A percentile compares a stretch with the other conserved stretches of the same genome.
phyloP scores from a whole-genome alignment of 2,113 vertebrate species.

The Andinoacara biseriatus region DNA sequence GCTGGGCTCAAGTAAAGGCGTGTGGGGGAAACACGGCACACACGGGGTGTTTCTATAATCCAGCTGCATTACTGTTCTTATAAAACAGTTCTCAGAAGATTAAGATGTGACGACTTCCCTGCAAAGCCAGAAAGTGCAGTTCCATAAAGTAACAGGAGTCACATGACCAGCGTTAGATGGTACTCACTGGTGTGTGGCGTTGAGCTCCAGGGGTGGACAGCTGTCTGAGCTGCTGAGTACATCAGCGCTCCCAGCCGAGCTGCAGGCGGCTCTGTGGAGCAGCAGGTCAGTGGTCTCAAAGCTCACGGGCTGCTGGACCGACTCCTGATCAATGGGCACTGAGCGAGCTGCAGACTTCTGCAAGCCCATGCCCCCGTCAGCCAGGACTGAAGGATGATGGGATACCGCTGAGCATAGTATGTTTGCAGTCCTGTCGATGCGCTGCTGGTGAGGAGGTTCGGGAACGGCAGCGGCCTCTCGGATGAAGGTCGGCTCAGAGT shows the following conservation, averaged over 20 bases:
- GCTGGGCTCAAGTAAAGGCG: neutral
- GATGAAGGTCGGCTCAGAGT: neutral
- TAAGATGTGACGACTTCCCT: neutral
- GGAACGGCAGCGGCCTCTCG: neutral
- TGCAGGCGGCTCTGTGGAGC: neutral
- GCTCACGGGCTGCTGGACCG: neutral
- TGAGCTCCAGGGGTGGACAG: neutral
- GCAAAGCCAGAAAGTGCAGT: neutral
- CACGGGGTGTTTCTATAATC: neutral
- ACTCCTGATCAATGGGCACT: neutral
- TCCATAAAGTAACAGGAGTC: neutral
- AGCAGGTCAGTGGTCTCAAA: neutral
- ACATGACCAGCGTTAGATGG: neutral
- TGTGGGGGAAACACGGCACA: neutral
- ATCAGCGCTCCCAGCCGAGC: neutral
- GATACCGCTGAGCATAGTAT: neutral
- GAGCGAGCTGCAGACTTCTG: neutral
- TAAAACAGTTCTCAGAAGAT: neutral
- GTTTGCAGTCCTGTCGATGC: neutral
- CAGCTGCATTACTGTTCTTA: neutral
- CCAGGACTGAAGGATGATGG: neutral
- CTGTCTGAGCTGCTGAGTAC: neutral
- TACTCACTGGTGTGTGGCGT: slow-evolving; percentile 30
- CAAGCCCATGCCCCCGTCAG: neutral
- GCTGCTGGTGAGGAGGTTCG: neutral